Conservation (phyloP, 2,888 invertebrate genomes). For the Tachystola acroxantha region DNA sequence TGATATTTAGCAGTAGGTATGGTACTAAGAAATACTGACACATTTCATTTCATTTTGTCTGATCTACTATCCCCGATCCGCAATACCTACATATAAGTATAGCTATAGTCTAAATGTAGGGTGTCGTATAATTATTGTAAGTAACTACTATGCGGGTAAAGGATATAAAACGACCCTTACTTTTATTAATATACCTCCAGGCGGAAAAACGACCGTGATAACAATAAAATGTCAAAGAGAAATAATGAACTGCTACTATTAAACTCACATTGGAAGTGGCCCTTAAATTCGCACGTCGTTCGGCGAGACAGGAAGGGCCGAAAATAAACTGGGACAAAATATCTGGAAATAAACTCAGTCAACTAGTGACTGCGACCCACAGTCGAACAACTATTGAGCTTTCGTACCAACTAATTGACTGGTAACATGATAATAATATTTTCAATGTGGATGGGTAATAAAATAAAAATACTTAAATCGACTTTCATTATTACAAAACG, state of each 20-base stretch:
- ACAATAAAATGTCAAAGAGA: slow-evolving; percentile 10
- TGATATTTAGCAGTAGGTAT: too few relatives aligned
- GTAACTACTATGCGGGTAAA: background rate
- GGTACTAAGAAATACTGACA: too few relatives aligned
- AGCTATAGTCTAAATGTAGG: too few relatives aligned
- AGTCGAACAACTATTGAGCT: slow-evolving; percentile 20
- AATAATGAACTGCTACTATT: slow-evolving; percentile 9
- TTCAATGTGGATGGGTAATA: too few relatives aligned
- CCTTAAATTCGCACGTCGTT: slow-evolving; percentile 72
- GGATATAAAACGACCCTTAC: slow-evolving; percentile 1
- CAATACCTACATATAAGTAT: too few relatives aligned
- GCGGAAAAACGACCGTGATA: background rate
- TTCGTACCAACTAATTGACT: slow-evolving; percentile 9
- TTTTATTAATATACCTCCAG: slow-evolving; percentile 1
- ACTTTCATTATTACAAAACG: too few relatives aligned
- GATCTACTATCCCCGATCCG: too few relatives aligned
- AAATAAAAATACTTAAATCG: too few relatives aligned
- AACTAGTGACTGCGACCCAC: slow-evolving; percentile 33
- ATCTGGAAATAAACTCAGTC: slow-evolving; percentile 64
- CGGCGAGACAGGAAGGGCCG: slow-evolving; percentile 64
- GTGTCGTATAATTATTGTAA: background rate
- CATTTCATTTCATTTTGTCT: too few relatives aligned
- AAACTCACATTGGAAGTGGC: slow-evolving; percentile 34
- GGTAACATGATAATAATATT: too few relatives aligned
- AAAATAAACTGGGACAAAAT: slow-evolving; percentile 70